Conservation (phyloP, 2,113 vertebrate species). For the Ammodytes dubius region DNA sequence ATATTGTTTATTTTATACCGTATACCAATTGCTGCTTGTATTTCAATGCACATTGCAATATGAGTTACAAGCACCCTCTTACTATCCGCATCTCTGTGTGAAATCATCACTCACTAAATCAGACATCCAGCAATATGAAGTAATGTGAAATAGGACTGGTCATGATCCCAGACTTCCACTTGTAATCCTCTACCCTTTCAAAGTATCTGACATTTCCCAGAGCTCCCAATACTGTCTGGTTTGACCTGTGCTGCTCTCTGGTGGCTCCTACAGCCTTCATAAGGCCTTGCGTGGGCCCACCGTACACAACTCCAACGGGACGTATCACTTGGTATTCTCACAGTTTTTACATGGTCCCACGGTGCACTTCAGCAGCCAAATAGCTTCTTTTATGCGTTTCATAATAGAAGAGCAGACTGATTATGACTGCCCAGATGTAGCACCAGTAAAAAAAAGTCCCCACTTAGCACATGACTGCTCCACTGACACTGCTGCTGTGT, state of each 20-base stretch:
- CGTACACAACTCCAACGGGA: constrained; percentile 21
- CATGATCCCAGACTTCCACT: constrained; percentile 21
- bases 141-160: constrained; percentile 32
- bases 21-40: background rate
- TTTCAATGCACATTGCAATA: background rate
- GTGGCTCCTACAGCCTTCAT: constrained; percentile 55
- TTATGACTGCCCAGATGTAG: constrained; percentile 54
- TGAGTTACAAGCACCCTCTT: background rate
- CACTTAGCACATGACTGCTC: constrained; percentile 52
- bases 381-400: constrained; percentile 56
- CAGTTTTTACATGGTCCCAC: constrained; percentile 44
- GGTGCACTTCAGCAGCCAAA: constrained; percentile 27
- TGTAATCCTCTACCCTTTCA: constrained; percentile 14
- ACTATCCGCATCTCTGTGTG: constrained; percentile 28
- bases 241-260: constrained; percentile 59
- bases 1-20: background rate
- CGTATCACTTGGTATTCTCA: constrained; percentile 37
- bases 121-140: constrained; percentile 22
- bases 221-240: constrained; percentile 31
- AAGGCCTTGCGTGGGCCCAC: background rate
- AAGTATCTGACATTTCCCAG: constrained; percentile 39
- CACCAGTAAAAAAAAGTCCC: constrained; percentile 29
- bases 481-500: background rate
- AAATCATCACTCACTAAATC: constrained; percentile 37
- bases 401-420: constrained; percentile 40